Conservation (phyloP, 2,113 vertebrate species). For the Sciurus niger region DNA sequence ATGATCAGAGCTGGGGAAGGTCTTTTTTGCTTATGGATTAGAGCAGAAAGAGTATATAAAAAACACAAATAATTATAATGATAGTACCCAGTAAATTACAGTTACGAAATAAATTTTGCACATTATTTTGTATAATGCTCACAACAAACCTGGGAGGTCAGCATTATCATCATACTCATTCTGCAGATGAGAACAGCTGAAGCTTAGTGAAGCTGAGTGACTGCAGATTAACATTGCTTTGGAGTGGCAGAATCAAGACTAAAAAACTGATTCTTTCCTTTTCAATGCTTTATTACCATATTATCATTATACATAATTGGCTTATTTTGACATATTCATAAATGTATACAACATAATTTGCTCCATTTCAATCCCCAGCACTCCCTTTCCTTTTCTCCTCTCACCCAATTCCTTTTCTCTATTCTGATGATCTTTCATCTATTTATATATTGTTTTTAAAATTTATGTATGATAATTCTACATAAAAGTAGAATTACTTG, state of each 20-base stretch:
- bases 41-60: conserved; percentile 31
- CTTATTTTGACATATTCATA: no score
- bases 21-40: conserved; percentile 6
- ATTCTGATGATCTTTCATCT: no score
- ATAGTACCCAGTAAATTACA: conserved; percentile 50
- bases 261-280: background rate
- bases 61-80: conserved; percentile 54
- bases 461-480: no score
- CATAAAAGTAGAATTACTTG: no score
- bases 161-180: background rate
- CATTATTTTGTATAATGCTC: conserved; percentile 70
- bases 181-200: background rate
- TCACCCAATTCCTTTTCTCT: no score
- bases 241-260: background rate
- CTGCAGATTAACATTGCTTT: background rate
- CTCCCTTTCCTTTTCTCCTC: no score
- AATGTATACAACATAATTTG: no score
- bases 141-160: background rate
- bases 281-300: no score
- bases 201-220: conserved; percentile 22
- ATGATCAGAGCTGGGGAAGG: conserved; percentile 23
- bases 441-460: no score
- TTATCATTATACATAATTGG: no score
- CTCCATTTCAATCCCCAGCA: no score
- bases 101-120: conserved; percentile 21